A percentile compares a stretch with the other conserved stretches of the same genome.
phyloP scores from a whole-genome alignment of 2,888 invertebrate species.

The Pseudococcus longispinus region DNA sequence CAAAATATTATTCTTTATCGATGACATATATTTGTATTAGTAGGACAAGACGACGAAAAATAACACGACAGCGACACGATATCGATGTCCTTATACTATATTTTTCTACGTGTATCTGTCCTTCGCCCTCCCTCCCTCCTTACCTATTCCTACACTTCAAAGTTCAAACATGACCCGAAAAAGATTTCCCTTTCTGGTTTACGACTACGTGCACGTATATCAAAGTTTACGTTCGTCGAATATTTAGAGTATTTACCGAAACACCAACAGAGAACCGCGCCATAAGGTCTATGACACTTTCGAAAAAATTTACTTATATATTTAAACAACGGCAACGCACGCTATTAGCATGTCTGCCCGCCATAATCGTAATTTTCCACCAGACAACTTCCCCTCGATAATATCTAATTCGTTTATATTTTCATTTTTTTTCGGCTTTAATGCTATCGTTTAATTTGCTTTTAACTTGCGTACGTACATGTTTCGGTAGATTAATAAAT shows the following conservation, averaged over 20 bases:
- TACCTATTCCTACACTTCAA: too few species aligned
- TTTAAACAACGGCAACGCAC: neutral
- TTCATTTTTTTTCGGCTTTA: neutral
- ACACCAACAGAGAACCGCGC: neutral
- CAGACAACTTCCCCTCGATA: slow-evolving; percentile 1
- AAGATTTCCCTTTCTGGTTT: neutral
- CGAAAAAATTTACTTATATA: neutral
- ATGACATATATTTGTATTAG: neutral
- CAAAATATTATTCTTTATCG: neutral
- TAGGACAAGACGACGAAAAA: neutral
- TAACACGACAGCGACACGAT: neutral
- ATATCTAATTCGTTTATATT: neutral
- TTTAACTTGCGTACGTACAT: too few species aligned
- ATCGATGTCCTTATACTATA: neutral
- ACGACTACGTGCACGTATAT: neutral
- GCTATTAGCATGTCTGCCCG: slow-evolving; percentile 2
- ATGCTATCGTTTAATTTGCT: neutral
- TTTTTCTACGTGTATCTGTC: neutral
- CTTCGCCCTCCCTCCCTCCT: neutral
- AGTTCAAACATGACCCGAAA: neutral
- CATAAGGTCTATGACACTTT: neutral
- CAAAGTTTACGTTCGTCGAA: neutral
- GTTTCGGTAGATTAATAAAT: too few species aligned
- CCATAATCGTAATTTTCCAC: slow-evolving; percentile 1
- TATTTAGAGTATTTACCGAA: neutral